A percentile compares a stretch with the other conserved stretches of the same genome.
Evolutionary conservation across 2,113 vertebrate species (phyloP).

Genomic region (Cynoglossus semilaevis): DNA sequence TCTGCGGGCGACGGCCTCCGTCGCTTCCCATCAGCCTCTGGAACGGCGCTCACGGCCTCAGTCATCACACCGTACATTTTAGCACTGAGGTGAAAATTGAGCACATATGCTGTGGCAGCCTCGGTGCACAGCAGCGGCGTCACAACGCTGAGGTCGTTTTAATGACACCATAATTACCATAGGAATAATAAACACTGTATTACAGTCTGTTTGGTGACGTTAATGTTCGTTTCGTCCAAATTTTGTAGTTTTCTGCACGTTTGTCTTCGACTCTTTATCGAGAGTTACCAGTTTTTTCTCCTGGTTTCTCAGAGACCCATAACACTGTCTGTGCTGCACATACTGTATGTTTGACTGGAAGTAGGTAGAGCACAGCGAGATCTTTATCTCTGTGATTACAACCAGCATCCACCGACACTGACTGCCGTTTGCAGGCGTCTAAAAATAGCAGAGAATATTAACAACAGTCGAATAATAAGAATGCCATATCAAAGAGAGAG

Average conservation of each 20-base stretch:
- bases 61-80: neutral
- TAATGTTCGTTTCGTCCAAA: no score
- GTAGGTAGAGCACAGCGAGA: neutral
- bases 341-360: no score
- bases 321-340: no score
- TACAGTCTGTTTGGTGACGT: no score
- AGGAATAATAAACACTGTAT: no score
- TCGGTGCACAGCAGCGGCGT: neutral
- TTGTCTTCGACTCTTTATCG: no score
- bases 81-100: slow-evolving; percentile 19
- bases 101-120: neutral
- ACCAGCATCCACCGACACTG: neutral
- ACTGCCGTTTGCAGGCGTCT: neutral
- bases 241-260: no score
- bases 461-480: slow-evolving; percentile 1
- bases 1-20: neutral
- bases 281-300: no score
- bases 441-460: neutral
- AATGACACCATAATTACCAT: no score
- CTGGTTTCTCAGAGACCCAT: no score
- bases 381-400: slow-evolving; percentile 1
- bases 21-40: neutral
- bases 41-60: neutral
- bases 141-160: slow-evolving; percentile 4
- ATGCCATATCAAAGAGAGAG: no score